Percentiles rank a stretch among this genome's conserved stretches.
These are phyloP conservation scores for Asarcornis scutulata DNA, from an alignment of 2,113 vertebrate species.

Conservation along the genomic window DNA sequence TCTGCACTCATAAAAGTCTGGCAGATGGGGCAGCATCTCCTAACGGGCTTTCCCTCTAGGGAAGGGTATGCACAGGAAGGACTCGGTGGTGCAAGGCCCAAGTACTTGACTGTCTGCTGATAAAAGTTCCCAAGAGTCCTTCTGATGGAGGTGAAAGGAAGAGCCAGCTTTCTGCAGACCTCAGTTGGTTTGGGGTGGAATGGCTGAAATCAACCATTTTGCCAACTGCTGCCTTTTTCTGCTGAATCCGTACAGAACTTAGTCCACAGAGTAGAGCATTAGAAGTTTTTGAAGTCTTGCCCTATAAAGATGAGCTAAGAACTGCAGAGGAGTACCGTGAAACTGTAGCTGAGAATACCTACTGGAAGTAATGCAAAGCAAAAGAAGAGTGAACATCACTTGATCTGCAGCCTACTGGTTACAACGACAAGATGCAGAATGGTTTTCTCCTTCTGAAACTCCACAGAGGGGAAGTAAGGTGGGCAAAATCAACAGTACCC, in stretches of 20 bases:
- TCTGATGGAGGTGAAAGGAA: background rate
- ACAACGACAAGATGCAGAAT: background rate
- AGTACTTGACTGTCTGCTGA: background rate
- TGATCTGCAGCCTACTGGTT: background rate
- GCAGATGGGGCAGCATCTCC: background rate
- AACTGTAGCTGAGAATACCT: background rate
- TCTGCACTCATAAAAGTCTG: background rate
- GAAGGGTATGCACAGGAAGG: background rate
- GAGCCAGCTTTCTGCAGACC: background rate
- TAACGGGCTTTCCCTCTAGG: background rate
- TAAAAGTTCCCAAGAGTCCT: background rate
- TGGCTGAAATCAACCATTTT: background rate
- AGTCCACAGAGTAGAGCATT: background rate
- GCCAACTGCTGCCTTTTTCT: background rate
- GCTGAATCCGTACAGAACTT: background rate
- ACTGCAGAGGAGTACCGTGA: background rate
- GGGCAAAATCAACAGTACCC: background rate
- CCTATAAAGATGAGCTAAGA: background rate
- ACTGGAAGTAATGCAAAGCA: rapidly evolving
- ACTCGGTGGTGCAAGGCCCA: background rate
- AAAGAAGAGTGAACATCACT: background rate
- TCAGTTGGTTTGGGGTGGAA: background rate
- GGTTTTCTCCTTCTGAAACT: background rate
- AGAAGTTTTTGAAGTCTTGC: background rate
- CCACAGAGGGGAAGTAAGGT: background rate